These are phyloP conservation scores for Pyrrhia umbra DNA, from an alignment of 2,888 invertebrate genomes.

Conservation along the genomic window DNA sequence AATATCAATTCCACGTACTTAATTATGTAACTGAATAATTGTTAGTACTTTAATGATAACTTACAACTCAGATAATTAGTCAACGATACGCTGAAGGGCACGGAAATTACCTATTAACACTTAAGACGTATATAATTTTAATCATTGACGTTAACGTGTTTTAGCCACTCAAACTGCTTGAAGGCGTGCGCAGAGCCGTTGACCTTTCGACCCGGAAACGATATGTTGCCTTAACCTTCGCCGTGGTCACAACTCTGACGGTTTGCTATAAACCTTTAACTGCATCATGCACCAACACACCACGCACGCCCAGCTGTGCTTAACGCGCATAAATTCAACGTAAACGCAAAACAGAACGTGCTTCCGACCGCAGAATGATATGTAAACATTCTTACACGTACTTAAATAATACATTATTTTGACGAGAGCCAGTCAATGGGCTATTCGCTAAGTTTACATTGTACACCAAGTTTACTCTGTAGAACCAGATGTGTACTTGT, in stretches of 20 bases:
- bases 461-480: conserved; percentile 9
- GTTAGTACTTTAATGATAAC: too few species aligned
- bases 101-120: conserved; percentile 4
- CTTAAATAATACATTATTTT: conserved; percentile 39
- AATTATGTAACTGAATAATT: too few species aligned
- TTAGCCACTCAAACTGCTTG: conserved; percentile 29
- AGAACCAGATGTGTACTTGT: conserved; percentile 23
- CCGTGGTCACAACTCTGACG: conserved; percentile 27
- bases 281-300: conserved; percentile 20
- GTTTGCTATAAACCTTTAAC: conserved; percentile 41
- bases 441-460: conserved; percentile 30
- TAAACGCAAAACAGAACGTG: conserved; percentile 49
- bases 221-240: conserved; percentile 73
- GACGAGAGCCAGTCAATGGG: conserved; percentile 36
- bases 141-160: conserved; percentile 29
- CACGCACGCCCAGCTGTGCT: conserved; percentile 25
- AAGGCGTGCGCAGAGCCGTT: conserved; percentile 64
- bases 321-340: conserved; percentile 29
- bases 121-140: conserved; percentile 15
- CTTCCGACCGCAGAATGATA: conserved; percentile 29
- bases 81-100: neutral
- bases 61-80: neutral
- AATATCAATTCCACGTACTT: too few species aligned
- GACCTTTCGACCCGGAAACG: conserved; percentile 78
- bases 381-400: conserved; percentile 55